Conservation (phyloP, 2,113 vertebrate species). For the Strix aluco region DNA sequence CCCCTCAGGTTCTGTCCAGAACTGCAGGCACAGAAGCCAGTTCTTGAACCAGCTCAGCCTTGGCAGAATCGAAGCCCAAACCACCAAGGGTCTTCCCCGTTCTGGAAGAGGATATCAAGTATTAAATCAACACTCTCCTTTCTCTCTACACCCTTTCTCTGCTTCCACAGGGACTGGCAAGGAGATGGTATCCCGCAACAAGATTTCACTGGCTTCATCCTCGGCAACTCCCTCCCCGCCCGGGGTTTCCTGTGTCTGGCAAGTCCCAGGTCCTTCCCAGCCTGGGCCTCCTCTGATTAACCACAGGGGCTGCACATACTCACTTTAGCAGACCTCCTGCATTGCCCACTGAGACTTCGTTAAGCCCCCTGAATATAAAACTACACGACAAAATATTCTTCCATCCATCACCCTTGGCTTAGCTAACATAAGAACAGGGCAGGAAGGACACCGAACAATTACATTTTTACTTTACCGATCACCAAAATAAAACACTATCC, state of each 20-base stretch:
- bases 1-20: neutral
- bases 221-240: neutral
- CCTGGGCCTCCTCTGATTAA: neutral
- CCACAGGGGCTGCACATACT: rapidly evolving
- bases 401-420: neutral
- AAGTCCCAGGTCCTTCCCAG: neutral
- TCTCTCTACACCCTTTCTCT: neutral
- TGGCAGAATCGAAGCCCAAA: neutral
- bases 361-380: neutral
- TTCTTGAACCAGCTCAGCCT: neutral
- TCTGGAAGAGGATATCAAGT: neutral
- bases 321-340: neutral
- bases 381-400: neutral
- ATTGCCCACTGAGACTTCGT: neutral
- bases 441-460: neutral
- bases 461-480: neutral
- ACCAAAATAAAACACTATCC: neutral
- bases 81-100: neutral
- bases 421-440: neutral
- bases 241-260: neutral
- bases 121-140: neutral
- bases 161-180: neutral
- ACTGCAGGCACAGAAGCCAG: neutral
- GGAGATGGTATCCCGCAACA: neutral
- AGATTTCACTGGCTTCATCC: neutral